Evolutionary conservation across 2,113 vertebrate species (phyloP).

Genomic region (Carlito syrichta): DNA sequence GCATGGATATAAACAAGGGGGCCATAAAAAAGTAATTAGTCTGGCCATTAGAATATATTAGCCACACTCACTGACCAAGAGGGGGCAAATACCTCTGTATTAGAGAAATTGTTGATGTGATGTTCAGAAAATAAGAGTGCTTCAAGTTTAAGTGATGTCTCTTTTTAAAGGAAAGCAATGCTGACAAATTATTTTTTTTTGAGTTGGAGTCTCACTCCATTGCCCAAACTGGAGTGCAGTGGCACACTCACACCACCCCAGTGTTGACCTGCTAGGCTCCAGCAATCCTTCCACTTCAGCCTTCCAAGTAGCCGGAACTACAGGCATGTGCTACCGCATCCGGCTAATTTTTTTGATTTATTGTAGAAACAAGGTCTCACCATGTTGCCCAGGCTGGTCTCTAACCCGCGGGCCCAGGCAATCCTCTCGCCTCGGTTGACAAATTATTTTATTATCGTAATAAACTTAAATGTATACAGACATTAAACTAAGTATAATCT

Average conservation of each 20-base stretch:
- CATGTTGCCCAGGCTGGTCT: no score
- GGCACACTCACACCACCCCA: no score
- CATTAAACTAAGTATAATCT: background rate
- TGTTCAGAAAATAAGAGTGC: background rate
- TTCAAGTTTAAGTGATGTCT: background rate
- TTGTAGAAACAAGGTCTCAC: no score
- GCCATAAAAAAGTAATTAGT: background rate
- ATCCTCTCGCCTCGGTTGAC: no score
- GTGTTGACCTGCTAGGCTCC: no score
- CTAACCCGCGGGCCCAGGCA: no score
- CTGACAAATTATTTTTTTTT: background rate
- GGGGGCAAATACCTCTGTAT: background rate
- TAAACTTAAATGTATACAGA: background rate
- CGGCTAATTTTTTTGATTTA: no score
- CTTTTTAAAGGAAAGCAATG: background rate
- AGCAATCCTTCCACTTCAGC: no score
- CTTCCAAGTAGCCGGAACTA: no score
- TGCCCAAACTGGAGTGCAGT: no score
- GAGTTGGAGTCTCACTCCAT: no score
- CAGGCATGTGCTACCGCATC: no score
- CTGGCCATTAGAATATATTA: background rate
- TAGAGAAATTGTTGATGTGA: background rate
- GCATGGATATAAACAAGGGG: background rate
- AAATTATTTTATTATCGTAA: background rate
- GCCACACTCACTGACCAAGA: background rate